Evolutionary conservation across 2,113 vertebrate species (phyloP), one percentile per base, ranked within the genome.

Genomic region (Plotosus lineatus): DNA sequence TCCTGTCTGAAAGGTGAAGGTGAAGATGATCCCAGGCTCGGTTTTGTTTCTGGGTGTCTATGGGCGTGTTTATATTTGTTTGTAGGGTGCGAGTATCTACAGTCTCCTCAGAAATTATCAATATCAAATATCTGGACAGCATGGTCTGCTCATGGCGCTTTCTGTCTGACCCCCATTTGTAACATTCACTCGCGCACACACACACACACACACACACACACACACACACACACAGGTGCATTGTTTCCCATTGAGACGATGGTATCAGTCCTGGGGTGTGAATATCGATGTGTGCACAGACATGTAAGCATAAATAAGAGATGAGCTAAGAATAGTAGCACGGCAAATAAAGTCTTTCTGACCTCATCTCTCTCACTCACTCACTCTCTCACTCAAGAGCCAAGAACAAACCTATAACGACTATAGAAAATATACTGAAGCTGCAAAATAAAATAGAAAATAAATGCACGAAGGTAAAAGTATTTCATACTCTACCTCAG

Each of bases 281-380:
- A 80, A 84, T 84, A 77, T 80, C 53, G 44, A 77, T 69, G 65
- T 56, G 51, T 55, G 38, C 23, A 28, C 61, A 79, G 82, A 83
- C 77, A 26, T 84, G 78, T 63, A 80, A 80, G 77, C 48, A 80
- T 84, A 84, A 84, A 84, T 84, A 84, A 84, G 74, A 80, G 26
- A 84, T 84, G 83, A 80, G 65, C 73, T 77, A 53, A 71, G 65
- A 80, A 80, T 60, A 76, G 63, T 33, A 61, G n/a, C 23, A 40
- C 28, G 42, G 72, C 71, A 80, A 80, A 80, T 84, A 74, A 84
- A 65, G 44, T 77, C 80, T 76, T 21, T 8, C 14, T 36, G 12
- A 0, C 51, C 42, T 80, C 58, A 44, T 8, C 53, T 38, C 80
- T 48, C 73, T 53, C 55, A 75, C 46, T 66, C 56, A 56, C 15